A percentile compares a stretch with the other conserved stretches of the same genome.
Evolutionary conservation across 2,888 invertebrate genomes (phyloP).

Genomic region (Epistrophella euchroma): DNA sequence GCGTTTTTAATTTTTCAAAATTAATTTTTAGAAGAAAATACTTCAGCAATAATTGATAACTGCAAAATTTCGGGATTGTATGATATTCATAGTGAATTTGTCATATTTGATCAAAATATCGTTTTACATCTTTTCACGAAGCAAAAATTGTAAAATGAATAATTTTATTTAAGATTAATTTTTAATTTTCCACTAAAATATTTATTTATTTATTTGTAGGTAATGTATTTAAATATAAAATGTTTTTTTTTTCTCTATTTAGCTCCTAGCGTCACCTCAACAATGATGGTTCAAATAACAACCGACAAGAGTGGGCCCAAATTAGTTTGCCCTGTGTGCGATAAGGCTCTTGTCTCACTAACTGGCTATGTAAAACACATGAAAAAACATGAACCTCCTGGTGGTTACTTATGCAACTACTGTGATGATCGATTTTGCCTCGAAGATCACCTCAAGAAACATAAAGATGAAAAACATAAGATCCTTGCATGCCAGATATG

Average conservation of each 20-base stretch:
- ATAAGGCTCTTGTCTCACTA: slow-evolving; percentile 80
- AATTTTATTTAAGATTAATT: no score
- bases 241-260: not conserved
- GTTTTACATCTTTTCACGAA: not conserved
- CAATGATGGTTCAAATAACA: slow-evolving; percentile 81
- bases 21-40: no score
- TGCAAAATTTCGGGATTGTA: no score
- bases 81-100: not conserved
- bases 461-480: slow-evolving; percentile 79
- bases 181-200: not conserved
- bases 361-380: slow-evolving; percentile 83
- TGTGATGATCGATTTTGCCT: slow-evolving; percentile 81
- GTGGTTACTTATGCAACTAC: slow-evolving; percentile 82
- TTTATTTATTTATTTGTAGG: not conserved
- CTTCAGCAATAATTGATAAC: no score
- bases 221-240: no score
- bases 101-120: not conserved
- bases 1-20: no score
- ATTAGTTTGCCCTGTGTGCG: slow-evolving; percentile 81
- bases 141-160: no score
- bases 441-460: slow-evolving; percentile 80
- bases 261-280: slow-evolving; percentile 1
- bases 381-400: slow-evolving; percentile 82
- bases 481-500: slow-evolving; percentile 82
- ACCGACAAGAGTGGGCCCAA: slow-evolving; percentile 81